Percentiles rank a stretch among this genome's conserved stretches.
These are phyloP conservation scores for Oscheius onirici DNA, from an alignment of 2,888 invertebrate genomes.

Conservation along the genomic window DNA sequence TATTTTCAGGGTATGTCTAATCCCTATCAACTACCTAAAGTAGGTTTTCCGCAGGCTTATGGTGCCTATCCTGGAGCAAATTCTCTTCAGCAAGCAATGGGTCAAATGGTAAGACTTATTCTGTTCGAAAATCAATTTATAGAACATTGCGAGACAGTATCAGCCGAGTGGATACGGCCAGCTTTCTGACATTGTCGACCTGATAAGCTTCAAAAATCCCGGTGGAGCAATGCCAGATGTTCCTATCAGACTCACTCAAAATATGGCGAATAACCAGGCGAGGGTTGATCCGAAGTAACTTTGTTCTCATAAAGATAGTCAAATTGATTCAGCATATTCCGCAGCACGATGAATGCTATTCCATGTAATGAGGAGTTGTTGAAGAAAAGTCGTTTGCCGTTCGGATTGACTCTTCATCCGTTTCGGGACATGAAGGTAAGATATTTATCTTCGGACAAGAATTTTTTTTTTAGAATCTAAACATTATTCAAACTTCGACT, in stretches of 20 bases:
- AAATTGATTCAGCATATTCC: slow-evolving; percentile 81
- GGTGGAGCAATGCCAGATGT: slow-evolving; percentile 44
- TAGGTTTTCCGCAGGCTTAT: slow-evolving; percentile 53
- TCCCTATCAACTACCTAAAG: slow-evolving; percentile 19
- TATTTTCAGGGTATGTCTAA: slow-evolving; percentile 17
- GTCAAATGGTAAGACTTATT: slow-evolving; percentile 38
- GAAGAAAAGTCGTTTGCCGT: slow-evolving; percentile 91
- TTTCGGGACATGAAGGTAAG: slow-evolving; percentile 93
- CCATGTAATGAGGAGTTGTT: slow-evolving; percentile 86
- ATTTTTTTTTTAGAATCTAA: slow-evolving; percentile 81
- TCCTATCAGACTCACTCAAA: slow-evolving; percentile 35
- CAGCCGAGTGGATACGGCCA: slow-evolving; percentile 21
- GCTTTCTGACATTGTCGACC: slow-evolving; percentile 37
- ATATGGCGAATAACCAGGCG: slow-evolving; percentile 44
- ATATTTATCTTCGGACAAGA: not conserved
- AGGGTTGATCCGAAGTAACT: slow-evolving; percentile 43
- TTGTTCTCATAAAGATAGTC: not conserved
- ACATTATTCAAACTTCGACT: slow-evolving; percentile 93
- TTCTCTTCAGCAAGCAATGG: slow-evolving; percentile 38
- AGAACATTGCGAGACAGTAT: slow-evolving; percentile 14
- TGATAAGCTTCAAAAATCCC: slow-evolving; percentile 42
- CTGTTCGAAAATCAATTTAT: not conserved
- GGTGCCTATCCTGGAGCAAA: not conserved
- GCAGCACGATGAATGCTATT: slow-evolving; percentile 92
- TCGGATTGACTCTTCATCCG: slow-evolving; percentile 96